These are phyloP conservation scores for Herpetotheres cachinnans DNA, from an alignment of 2,113 vertebrate species.

Conservation along the genomic window DNA sequence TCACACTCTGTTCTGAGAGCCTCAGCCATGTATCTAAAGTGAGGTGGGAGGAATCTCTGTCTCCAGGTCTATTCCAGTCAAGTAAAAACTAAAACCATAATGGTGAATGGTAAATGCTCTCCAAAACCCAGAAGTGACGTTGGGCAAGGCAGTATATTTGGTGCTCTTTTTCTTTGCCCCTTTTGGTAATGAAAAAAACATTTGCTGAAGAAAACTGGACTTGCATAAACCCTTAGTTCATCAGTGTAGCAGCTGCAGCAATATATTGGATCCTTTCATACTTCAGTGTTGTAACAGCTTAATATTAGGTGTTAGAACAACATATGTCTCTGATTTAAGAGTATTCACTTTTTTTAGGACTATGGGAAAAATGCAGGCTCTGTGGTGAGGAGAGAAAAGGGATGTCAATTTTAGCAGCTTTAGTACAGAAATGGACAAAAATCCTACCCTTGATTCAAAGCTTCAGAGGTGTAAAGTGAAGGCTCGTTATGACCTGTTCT, in stretches of 20 bases:
- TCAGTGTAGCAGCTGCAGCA: not conserved
- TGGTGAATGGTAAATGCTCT: not conserved
- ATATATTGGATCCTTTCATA: not conserved
- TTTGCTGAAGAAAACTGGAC: not conserved
- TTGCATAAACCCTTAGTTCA: not conserved
- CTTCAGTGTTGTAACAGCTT: not conserved
- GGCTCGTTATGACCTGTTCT: constrained; percentile 14
- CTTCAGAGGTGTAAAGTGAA: constrained; percentile 16
- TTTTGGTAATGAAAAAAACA: not conserved
- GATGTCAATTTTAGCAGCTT: not conserved
- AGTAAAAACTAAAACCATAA: not conserved
- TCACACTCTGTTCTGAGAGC: not conserved
- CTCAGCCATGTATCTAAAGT: not conserved
- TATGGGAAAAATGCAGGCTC: not conserved
- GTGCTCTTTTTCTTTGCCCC: not conserved
- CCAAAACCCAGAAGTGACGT: not conserved
- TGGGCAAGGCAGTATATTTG: not conserved
- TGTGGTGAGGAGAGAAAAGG: not conserved
- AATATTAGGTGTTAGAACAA: not conserved
- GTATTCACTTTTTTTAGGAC: not conserved
- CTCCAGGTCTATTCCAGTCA: accelerated
- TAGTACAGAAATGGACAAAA: constrained; percentile 3
- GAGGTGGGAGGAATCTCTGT: not conserved
- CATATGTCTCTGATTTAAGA: not conserved
- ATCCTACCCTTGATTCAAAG: constrained; percentile 22